Percentiles rank a stretch among this genome's conserved stretches.
Conservation (phyloP, 2,797 vertebrate species). For the Leptoclinus maculatus region DNA sequence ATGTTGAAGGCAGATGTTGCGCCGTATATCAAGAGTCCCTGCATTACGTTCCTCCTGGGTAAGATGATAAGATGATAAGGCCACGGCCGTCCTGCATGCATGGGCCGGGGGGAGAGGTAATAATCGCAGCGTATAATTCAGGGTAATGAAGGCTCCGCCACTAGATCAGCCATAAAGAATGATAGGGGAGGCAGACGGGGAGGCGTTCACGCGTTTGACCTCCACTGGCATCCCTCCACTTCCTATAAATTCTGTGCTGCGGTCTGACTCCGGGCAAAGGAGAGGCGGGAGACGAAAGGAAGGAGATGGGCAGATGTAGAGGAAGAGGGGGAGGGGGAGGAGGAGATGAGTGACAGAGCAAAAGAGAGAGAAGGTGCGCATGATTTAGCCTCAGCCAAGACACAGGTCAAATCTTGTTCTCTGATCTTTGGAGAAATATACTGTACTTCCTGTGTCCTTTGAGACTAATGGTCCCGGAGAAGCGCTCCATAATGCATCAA, state of each 20-base stretch:
- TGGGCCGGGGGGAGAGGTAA: constrained; percentile 74
- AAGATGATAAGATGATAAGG: constrained; percentile 79
- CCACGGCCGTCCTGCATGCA: constrained; percentile 62
- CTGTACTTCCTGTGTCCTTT: constrained; percentile 30
- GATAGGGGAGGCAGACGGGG: constrained; percentile 74
- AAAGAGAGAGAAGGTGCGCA: constrained; percentile 30
- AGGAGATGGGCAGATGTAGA: constrained; percentile 57
- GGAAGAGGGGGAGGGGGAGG: constrained; percentile 22
- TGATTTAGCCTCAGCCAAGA: constrained; percentile 63
- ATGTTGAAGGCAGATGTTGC: constrained; percentile 82
- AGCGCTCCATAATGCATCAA: constrained; percentile 1
- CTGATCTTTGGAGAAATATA: constrained; percentile 62
- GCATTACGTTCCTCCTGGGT: constrained; percentile 74
- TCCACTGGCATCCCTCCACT: constrained; percentile 77
- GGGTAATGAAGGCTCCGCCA: constrained; percentile 81
- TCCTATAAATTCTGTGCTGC: constrained; percentile 74
- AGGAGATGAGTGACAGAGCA: constrained; percentile 51
- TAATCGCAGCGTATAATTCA: constrained; percentile 80
- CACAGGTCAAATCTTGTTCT: constrained; percentile 60
- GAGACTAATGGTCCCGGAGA: constrained; percentile 25
- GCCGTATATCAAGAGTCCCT: constrained; percentile 64
- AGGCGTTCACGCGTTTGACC: constrained; percentile 75
- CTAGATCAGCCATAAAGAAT: constrained; percentile 81
- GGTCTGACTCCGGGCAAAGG: constrained; percentile 60
- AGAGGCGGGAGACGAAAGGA: constrained; percentile 34